These are phyloP conservation scores for Cataglyphis cursor DNA, from an alignment of 2,888 invertebrate genomes.

Conservation along the genomic window DNA sequence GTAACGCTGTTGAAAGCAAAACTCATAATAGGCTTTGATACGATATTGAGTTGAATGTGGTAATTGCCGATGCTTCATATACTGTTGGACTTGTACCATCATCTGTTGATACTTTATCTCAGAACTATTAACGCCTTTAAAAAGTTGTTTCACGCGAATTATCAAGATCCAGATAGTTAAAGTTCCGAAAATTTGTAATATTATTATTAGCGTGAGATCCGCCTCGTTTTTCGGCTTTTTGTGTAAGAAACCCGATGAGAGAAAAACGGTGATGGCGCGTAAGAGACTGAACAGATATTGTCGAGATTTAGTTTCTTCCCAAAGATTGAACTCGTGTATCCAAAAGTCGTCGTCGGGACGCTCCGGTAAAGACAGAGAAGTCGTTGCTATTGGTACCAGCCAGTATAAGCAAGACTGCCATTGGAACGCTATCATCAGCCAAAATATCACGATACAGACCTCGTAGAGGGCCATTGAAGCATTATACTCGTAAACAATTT, in stretches of 20 bases:
- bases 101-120: slow-evolving; percentile 81
- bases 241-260: slow-evolving; percentile 79
- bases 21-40: slow-evolving; percentile 82
- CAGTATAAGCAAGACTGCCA: slow-evolving; percentile 84
- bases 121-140: slow-evolving; percentile 80
- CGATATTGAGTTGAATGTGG: slow-evolving; percentile 78
- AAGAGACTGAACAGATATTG: slow-evolving; percentile 78
- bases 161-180: slow-evolving; percentile 78
- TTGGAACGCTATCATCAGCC: slow-evolving; percentile 78
- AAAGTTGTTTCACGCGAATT: slow-evolving; percentile 79
- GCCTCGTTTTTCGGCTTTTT: slow-evolving; percentile 73
- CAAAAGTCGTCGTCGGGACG: slow-evolving; percentile 78
- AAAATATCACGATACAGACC: slow-evolving; percentile 76
- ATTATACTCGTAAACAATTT: slow-evolving; percentile 72
- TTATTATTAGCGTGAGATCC: slow-evolving; percentile 79
- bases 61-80: slow-evolving; percentile 83
- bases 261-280: slow-evolving; percentile 78
- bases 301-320: slow-evolving; percentile 64
- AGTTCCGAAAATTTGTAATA: slow-evolving; percentile 74
- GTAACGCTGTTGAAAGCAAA: slow-evolving; percentile 81
- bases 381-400: slow-evolving; percentile 78
- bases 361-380: slow-evolving; percentile 66
- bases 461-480: slow-evolving; percentile 72
- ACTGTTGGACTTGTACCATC: slow-evolving; percentile 80
- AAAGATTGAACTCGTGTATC: slow-evolving; percentile 77